Percentiles rank a stretch among this genome's conserved stretches.
Conservation (phyloP, 2,113 vertebrate genomes). For the Anoplopoma fimbria region DNA sequence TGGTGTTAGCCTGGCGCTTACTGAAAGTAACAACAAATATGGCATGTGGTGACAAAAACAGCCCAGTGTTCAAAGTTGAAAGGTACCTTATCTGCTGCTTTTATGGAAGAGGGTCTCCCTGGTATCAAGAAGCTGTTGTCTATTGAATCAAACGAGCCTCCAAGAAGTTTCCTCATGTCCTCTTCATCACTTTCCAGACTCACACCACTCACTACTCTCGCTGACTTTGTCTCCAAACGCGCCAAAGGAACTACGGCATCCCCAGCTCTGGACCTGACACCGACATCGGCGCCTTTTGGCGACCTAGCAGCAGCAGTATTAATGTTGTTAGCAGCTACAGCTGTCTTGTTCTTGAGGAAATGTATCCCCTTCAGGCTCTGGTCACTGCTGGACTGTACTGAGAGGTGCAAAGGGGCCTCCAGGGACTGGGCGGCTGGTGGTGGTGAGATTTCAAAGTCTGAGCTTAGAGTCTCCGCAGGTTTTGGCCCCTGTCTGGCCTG, state of each 20-base stretch:
- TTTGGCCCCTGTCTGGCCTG: neutral
- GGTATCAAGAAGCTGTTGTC: slow-evolving; percentile 36
- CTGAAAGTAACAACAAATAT: neutral
- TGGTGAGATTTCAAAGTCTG: neutral
- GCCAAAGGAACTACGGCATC: neutral
- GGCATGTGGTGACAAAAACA: neutral
- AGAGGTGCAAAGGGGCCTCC: neutral
- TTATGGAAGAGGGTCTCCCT: slow-evolving; percentile 31
- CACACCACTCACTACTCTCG: slow-evolving; percentile 24
- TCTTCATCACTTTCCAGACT: slow-evolving; percentile 85
- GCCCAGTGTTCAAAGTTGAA: neutral
- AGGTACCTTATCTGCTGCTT: slow-evolving; percentile 51
- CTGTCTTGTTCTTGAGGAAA: slow-evolving; percentile 79
- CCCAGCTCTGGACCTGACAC: slow-evolving; percentile 13
- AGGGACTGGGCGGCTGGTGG: neutral
- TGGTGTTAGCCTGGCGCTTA: neutral
- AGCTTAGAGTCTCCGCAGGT: neutral
- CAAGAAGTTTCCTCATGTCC: slow-evolving; percentile 78
- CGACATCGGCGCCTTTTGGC: neutral
- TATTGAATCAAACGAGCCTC: slow-evolving; percentile 70
- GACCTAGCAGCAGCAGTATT: neutral
- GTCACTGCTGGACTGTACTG: slow-evolving; percentile 45
- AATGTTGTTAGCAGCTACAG: neutral
- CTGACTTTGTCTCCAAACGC: neutral
- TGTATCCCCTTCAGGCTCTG: slow-evolving; percentile 35